These are phyloP conservation scores for Torymus texanus DNA, from an alignment of 2,888 invertebrate genomes.

Conservation along the genomic window DNA sequence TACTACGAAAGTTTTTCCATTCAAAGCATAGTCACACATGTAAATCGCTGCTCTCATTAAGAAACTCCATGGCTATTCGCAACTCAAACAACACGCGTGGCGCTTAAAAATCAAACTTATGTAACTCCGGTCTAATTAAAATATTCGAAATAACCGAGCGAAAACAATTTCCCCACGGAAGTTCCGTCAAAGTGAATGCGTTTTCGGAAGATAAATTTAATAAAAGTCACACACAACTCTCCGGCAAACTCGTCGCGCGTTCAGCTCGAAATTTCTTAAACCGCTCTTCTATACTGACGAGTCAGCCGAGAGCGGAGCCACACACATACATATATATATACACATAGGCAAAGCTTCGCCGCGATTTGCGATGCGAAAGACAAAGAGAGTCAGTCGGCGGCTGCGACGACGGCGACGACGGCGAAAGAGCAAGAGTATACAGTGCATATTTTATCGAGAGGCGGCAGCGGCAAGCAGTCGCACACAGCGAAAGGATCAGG, in stretches of 20 bases:
- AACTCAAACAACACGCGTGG: too few relatives aligned
- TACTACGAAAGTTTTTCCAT: too few relatives aligned
- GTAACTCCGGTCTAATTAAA: too few relatives aligned
- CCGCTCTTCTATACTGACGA: neutral
- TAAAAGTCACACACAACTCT: conserved; percentile 21
- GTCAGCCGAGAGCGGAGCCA: neutral
- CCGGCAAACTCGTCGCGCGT: neutral
- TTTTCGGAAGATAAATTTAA: conserved; percentile 22
- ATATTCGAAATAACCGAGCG: neutral
- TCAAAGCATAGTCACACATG: too few relatives aligned
- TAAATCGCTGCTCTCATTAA: too few relatives aligned
- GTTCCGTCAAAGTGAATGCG: neutral
- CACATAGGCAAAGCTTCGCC: neutral
- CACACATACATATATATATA: too few relatives aligned
- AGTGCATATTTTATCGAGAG: conserved; percentile 25
- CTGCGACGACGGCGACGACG: neutral
- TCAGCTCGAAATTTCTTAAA: conserved; percentile 5
- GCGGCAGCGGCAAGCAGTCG: neutral
- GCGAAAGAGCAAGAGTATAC: conserved; percentile 7
- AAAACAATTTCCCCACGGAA: neutral
- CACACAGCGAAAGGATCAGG: neutral
- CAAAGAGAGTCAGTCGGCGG: neutral
- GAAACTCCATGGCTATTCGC: too few relatives aligned
- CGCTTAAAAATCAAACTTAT: too few relatives aligned
- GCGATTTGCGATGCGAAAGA: conserved; percentile 9